phyloP scores from a whole-genome alignment of 1,140 invertebrate species.

The Drosophila navojoa region DNA sequence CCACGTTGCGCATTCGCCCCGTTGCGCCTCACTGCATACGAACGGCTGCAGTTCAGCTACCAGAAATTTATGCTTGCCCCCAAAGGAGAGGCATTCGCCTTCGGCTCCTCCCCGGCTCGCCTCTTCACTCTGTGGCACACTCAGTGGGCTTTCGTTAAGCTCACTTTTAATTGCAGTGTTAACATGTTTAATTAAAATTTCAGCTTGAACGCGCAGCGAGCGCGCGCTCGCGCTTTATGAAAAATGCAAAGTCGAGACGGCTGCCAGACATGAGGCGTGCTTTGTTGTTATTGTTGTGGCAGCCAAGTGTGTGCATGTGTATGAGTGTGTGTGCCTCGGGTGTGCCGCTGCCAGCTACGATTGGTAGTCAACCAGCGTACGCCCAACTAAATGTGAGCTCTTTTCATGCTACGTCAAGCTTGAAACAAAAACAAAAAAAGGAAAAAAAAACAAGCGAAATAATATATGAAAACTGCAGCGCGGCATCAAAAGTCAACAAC shows the following conservation, averaged over 20 bases:
- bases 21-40: conserved; percentile 10
- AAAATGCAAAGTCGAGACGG: conserved; percentile 56
- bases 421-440: conserved; percentile 42
- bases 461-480: conserved; percentile 10
- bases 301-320: conserved; percentile 7
- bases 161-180: conserved; percentile 74
- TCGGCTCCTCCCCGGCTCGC: too few relatives aligned
- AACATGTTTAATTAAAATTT: conserved; percentile 81
- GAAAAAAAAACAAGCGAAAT: not conserved
- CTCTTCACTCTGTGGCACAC: not conserved
- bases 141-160: conserved; percentile 26
- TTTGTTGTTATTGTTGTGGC: conserved; percentile 10
- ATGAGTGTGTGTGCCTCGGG: not conserved
- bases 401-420: conserved; percentile 77
- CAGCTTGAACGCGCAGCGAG: conserved; percentile 55
- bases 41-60: conserved; percentile 1
- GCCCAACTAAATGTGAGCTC: conserved; percentile 43
- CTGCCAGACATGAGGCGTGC: conserved; percentile 45
- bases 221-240: conserved; percentile 37
- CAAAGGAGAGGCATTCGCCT: not conserved
- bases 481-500: conserved; percentile 46
- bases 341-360: conserved; percentile 13
- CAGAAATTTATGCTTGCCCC: conserved; percentile 8
- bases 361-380: conserved; percentile 49
- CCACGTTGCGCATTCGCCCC: conserved; percentile 30